Evolutionary conservation across 1,140 invertebrate species (phyloP), one percentile per base, ranked within the genome.

Genomic region (Archivesica marissinica): DNA sequence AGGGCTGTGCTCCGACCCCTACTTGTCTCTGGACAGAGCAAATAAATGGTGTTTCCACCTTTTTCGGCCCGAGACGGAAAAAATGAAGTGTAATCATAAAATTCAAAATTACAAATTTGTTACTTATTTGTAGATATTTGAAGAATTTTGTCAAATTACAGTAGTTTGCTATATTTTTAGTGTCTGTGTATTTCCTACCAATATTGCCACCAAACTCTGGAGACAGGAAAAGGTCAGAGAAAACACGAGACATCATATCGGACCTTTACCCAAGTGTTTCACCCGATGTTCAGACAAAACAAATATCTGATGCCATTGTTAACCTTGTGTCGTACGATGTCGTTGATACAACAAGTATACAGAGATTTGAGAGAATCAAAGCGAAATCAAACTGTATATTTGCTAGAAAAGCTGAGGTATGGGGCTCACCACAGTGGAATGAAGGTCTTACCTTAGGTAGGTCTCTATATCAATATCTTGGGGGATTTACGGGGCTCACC

Each of bases 311-410:
- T 13, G 44, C 75, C 6, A 68, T 92, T 15, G 35, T 79, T 66
- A 59, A 75, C 0, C 87, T 87, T 72, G 89, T 92, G 15, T 87
- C 83, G 3, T 91, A 93, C 79, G 90, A 91, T 70, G 86, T 88
- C n/a, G 79, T 81, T 30, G 61, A 88, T 23, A 79, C 81, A 11
- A 20, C 38, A 2, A 59, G 79, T 15, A 15, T 92, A 2, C 64
- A 88, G 17, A 78, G 77, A 35, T 93, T 93, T 82, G 56, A 90
- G 35, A 59, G 38, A 11, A 74, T 93, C 4, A 91, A 91, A 84
- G 7, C 77, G 30, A 85, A 90, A 30, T 88, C 92, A 44, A 90
- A 92, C 70, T 93, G 92, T 85, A 78, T 90, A 38, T 93, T 93
- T 89, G 92, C 92, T 3, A 91, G 88, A 80, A 86, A 86, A 38